These are phyloP conservation scores for Typhlichthys subterraneus DNA, from an alignment of 2,797 vertebrate genomes.

Conservation along the genomic window DNA sequence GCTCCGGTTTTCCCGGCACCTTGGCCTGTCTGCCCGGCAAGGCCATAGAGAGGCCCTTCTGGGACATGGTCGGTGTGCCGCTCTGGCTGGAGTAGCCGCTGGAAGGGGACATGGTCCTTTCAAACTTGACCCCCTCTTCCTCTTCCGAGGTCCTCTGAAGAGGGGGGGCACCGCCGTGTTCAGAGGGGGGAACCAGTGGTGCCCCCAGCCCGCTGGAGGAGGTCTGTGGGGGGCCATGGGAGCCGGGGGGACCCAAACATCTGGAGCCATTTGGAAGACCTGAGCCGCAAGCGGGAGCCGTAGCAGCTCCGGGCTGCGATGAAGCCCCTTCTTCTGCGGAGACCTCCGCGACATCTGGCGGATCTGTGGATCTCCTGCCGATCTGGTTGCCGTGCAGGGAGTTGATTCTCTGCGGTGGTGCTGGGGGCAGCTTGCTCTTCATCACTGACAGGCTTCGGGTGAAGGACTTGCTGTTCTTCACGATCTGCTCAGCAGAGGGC, in stretches of 20 bases:
- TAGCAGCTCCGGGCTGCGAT: conserved; percentile 28
- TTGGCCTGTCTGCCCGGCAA: conserved; percentile 81
- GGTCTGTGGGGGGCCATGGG: conserved; percentile 31
- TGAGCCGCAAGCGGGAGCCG: too few species aligned
- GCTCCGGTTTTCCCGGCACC: conserved; percentile 86
- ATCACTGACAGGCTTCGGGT: conserved; percentile 85
- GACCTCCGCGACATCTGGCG: conserved; percentile 43
- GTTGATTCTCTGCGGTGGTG: conserved; percentile 85
- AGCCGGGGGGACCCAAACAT: conserved; percentile 26
- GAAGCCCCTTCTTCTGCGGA: not conserved
- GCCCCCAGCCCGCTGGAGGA: conserved; percentile 28
- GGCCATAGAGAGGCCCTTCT: conserved; percentile 78
- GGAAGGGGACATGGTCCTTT: conserved; percentile 94
- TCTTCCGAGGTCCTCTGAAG: conserved; percentile 66
- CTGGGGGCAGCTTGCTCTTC: conserved; percentile 88
- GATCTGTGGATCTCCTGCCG: conserved; percentile 37
- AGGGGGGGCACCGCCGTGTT: conserved; percentile 57
- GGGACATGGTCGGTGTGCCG: conserved; percentile 89
- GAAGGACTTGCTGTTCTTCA: conserved; percentile 80
- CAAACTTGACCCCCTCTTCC: conserved; percentile 73
- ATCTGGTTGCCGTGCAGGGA: conserved; percentile 82
- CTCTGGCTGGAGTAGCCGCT: conserved; percentile 98
- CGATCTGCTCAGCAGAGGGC: conserved; percentile 61
- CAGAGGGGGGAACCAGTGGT: conserved; percentile 17
- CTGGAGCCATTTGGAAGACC: conserved; percentile 46